A percentile compares a stretch with the other conserved stretches of the same genome.
Evolutionary conservation across 2,797 vertebrate genomes (phyloP).

Genomic region (Betta splendens): DNA sequence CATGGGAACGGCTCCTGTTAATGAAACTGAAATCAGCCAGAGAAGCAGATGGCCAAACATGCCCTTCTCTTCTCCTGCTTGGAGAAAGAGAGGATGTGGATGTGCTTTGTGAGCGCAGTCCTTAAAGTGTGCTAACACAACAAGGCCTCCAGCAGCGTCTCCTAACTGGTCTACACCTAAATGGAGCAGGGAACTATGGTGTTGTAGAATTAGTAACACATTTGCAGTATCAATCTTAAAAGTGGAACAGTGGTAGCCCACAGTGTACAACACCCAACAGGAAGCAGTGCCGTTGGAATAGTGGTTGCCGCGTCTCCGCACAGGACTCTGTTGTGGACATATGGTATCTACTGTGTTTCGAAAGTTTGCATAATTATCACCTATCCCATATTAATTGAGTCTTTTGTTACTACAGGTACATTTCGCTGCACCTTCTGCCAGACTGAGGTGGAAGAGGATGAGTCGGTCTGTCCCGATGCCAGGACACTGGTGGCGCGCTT

Average conservation of each 20-base stretch:
- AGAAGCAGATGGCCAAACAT: constrained; percentile 56
- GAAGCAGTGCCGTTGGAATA: background rate
- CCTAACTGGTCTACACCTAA: background rate
- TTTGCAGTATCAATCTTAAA: background rate
- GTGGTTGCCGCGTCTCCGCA: background rate
- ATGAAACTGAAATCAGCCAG: constrained; percentile 58
- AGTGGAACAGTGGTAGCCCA: background rate
- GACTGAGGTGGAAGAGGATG: constrained; percentile 96
- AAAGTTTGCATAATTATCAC: background rate
- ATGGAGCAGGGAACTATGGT: background rate
- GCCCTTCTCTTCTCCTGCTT: constrained; percentile 27
- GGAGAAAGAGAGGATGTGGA: background rate
- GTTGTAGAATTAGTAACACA: background rate
- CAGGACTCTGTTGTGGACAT: background rate
- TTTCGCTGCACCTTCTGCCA: constrained; percentile 98
- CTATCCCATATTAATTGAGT: background rate
- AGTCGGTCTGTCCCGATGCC: constrained; percentile 88
- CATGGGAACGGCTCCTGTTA: constrained; percentile 47
- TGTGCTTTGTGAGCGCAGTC: background rate
- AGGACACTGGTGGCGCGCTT: constrained; percentile 95
- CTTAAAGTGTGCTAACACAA: background rate
- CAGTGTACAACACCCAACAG: no score
- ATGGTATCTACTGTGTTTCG: background rate
- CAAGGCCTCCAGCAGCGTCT: background rate
- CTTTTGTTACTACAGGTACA: constrained; percentile 78